phyloP scores from a whole-genome alignment of 2,113 vertebrate genomes.

The Ornithorhynchus anatinus region DNA sequence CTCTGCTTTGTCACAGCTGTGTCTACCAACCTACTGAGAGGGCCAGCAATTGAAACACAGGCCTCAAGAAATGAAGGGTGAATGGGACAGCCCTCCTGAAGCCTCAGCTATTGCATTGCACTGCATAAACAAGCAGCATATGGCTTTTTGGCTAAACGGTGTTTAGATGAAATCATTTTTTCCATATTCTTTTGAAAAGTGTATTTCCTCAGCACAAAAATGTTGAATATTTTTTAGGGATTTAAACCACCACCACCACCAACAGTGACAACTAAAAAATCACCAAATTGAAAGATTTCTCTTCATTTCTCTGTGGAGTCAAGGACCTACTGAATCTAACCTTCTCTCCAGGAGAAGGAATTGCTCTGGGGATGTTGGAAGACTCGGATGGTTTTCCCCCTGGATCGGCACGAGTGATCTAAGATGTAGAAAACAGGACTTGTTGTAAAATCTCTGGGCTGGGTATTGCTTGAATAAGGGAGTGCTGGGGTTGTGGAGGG shows the following conservation, averaged over 20 bases:
- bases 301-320: slow-evolving; percentile 20
- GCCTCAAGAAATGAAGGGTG: background rate
- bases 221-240: slow-evolving; percentile 39
- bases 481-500: slow-evolving; percentile 7
- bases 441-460: background rate
- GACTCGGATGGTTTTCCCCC: too few relatives aligned
- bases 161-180: slow-evolving; percentile 60
- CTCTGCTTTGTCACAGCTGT: fast-evolving
- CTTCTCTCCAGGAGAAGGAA: background rate
- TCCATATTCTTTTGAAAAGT: slow-evolving; percentile 49
- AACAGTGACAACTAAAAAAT: slow-evolving; percentile 10
- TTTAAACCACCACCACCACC: background rate
- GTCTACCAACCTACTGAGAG: background rate
- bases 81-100: slow-evolving; percentile 16
- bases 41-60: slow-evolving; percentile 3
- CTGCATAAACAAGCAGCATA: slow-evolving; percentile 33
- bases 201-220: slow-evolving; percentile 54
- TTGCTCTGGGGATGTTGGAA: too few relatives aligned
- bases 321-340: slow-evolving; percentile 31
- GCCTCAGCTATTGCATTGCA: slow-evolving; percentile 5
- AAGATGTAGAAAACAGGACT: background rate
- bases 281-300: slow-evolving; percentile 34
- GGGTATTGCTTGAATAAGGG: background rate
- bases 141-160: slow-evolving; percentile 34
- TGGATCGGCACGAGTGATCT: background rate